phyloP scores from a whole-genome alignment of 2,797 vertebrate species.

The Yasuhikotakia modesta region DNA sequence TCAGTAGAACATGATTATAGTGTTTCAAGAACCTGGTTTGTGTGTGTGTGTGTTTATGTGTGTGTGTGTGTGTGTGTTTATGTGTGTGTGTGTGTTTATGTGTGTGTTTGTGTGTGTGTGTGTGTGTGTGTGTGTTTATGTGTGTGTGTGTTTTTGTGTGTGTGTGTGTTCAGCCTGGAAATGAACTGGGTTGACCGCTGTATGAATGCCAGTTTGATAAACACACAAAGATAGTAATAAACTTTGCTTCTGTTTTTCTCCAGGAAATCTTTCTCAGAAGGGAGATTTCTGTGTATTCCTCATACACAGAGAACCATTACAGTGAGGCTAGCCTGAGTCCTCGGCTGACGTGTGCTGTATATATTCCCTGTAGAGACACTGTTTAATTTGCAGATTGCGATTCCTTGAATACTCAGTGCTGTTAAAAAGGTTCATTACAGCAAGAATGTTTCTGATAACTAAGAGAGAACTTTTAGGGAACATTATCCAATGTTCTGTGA shows the following conservation, averaged over 20 bases:
- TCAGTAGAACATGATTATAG: conserved; percentile 24
- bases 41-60: not conserved
- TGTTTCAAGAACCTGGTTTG: conserved; percentile 4
- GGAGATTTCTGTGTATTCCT: conserved; percentile 1
- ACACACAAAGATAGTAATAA: conserved; percentile 13
- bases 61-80: conserved; percentile 2
- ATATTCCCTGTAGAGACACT: not conserved
- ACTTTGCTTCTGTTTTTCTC: not conserved
- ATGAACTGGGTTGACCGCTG: not conserved
- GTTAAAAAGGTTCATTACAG: too few species aligned
- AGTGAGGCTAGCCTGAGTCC: conserved; percentile 2
- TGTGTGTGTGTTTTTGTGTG: too few species aligned
- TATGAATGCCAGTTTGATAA: conserved; percentile 24
- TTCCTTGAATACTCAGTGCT: not conserved
- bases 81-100: too few species aligned
- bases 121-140: not conserved
- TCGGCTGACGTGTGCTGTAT: not conserved
- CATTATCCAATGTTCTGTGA: too few species aligned
- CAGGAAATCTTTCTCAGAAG: conserved; percentile 21
- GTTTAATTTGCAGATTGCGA: not conserved
- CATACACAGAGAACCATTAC: conserved; percentile 9
- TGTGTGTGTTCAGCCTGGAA: conserved; percentile 4
- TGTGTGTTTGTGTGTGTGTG: too few species aligned
- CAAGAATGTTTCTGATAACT: not conserved
- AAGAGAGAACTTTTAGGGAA: too few species aligned